phyloP scores from a whole-genome alignment of 1,140 invertebrate species.

The Saccostrea glomerata region DNA sequence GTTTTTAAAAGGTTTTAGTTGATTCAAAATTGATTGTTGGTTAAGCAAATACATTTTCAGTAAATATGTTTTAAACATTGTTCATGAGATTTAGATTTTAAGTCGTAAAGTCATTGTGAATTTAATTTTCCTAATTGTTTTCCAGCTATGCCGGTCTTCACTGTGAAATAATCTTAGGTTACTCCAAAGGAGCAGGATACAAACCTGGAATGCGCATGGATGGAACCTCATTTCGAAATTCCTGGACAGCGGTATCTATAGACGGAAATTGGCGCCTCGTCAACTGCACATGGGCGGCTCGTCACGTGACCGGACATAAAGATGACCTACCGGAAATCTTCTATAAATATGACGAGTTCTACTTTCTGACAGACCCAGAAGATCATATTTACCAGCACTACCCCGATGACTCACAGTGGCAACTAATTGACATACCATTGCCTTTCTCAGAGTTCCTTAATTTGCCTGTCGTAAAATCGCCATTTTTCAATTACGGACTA shows the following conservation, averaged over 20 bases:
- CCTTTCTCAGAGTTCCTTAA: constrained; percentile 81
- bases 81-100: too few species aligned
- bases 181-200: constrained; percentile 98
- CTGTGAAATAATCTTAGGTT: constrained; percentile 99
- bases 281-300: constrained; percentile 81
- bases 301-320: constrained; percentile 76
- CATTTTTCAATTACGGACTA: constrained; percentile 76
- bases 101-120: background rate
- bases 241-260: constrained; percentile 76
- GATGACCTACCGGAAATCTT: constrained; percentile 73
- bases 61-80: too few species aligned
- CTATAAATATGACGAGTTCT: constrained; percentile 78
- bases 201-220: constrained; percentile 98
- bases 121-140: constrained; percentile 63
- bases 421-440: constrained; percentile 80
- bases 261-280: constrained; percentile 76
- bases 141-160: constrained; percentile 96
- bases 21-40: too few species aligned
- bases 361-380: constrained; percentile 82
- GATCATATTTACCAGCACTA: constrained; percentile 82
- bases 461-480: constrained; percentile 79
- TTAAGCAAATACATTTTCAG: too few species aligned
- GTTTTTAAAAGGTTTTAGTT: too few species aligned
- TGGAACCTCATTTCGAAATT: constrained; percentile 89
- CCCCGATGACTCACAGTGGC: constrained; percentile 81